Evolutionary conservation across 1,140 invertebrate genomes (phyloP).

Genomic region (Bombus huntii): DNA sequence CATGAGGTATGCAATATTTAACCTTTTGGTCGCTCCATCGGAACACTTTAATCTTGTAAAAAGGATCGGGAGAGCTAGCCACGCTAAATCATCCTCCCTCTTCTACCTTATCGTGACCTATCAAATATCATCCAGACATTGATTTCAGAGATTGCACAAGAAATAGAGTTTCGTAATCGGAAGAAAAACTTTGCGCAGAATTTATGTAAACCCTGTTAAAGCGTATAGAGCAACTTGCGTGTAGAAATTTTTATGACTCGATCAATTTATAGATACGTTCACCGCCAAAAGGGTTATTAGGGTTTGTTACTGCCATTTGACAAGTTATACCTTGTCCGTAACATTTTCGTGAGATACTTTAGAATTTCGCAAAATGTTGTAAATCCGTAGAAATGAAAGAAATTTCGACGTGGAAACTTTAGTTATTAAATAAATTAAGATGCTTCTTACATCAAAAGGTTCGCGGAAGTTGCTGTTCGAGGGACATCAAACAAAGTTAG

Average conservation of each 20-base stretch:
- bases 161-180: no score
- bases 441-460: background rate
- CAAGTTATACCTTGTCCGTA: background rate
- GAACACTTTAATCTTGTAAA: constrained; percentile 22
- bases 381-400: no score
- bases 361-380: background rate
- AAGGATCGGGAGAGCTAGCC: background rate
- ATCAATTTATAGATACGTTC: background rate
- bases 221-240: background rate
- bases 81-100: background rate
- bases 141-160: background rate
- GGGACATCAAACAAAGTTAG: background rate
- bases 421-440: background rate
- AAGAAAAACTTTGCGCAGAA: background rate
- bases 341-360: background rate
- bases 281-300: background rate
- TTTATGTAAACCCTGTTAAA: background rate
- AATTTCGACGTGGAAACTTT: background rate
- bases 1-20: constrained; percentile 4
- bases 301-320: background rate
- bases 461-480: background rate
- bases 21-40: background rate
- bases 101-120: background rate
- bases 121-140: constrained; percentile 2
- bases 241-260: background rate